phyloP scores from a whole-genome alignment of 2,113 vertebrate species.

The Podarcis cretensis region DNA sequence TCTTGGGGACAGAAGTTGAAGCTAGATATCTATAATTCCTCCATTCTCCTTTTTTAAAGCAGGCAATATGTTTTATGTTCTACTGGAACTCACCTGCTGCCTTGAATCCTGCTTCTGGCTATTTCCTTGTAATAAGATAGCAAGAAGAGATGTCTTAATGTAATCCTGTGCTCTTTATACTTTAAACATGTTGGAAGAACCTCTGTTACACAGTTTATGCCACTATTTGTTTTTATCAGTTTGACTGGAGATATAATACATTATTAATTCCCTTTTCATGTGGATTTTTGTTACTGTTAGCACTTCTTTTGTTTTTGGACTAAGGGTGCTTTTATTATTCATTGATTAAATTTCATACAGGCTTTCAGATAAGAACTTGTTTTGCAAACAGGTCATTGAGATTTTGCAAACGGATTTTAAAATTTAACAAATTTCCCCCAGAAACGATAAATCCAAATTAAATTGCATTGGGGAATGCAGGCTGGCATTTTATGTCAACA shows the following conservation, averaged over 20 bases:
- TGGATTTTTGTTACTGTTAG: neutral
- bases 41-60: neutral
- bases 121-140: neutral
- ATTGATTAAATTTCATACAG: too few species aligned
- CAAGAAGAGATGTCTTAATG: neutral
- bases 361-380: too few species aligned
- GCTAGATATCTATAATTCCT: neutral
- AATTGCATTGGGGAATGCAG: too few species aligned
- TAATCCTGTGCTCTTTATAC: neutral
- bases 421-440: too few species aligned
- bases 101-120: neutral
- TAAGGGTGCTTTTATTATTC: neutral
- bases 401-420: too few species aligned
- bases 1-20: neutral
- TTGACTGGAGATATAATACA: neutral
- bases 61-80: neutral
- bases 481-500: too few species aligned
- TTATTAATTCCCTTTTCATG: conserved; percentile 13
- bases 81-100: neutral
- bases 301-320: conserved; percentile 9
- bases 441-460: too few species aligned
- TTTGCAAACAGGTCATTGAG: too few species aligned
- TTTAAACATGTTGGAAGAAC: neutral
- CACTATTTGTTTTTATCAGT: neutral
- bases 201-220: neutral